Conservation (phyloP, 2,888 invertebrate genomes). For the Mantis religiosa region DNA sequence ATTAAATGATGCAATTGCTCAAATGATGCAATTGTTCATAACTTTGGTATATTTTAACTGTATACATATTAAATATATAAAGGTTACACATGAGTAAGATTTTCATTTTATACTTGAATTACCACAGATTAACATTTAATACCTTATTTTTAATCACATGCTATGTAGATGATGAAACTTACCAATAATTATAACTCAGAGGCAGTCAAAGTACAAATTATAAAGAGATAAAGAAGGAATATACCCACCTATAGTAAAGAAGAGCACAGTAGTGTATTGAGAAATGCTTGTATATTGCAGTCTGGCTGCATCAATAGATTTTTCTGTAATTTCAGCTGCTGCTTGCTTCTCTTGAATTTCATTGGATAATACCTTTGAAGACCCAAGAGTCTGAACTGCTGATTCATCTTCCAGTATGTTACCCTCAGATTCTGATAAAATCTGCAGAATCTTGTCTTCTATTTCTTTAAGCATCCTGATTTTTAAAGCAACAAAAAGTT, state of each 20-base stretch:
- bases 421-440: slow-evolving; percentile 66
- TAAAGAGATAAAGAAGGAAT: no score
- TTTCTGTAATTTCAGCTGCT: slow-evolving; percentile 83
- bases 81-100: no score
- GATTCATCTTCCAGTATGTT: slow-evolving; percentile 89
- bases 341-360: slow-evolving; percentile 90
- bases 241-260: slow-evolving; percentile 76
- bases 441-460: slow-evolving; percentile 83
- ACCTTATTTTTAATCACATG: no score
- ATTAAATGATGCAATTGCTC: no score
- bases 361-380: slow-evolving; percentile 83
- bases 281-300: slow-evolving; percentile 88
- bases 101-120: no score
- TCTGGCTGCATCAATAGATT: slow-evolving; percentile 81
- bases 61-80: no score
- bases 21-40: no score
- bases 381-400: slow-evolving; percentile 81
- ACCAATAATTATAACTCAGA: no score
- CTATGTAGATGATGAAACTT: no score
- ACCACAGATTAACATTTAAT: no score
- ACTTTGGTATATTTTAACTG: no score
- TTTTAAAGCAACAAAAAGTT: slow-evolving; percentile 26
- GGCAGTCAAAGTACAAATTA: no score
- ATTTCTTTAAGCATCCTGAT: slow-evolving; percentile 74
- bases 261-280: slow-evolving; percentile 81